Evolutionary conservation across 2,888 invertebrate species (phyloP).

Genomic region (Xestoiulus laeticollis): DNA sequence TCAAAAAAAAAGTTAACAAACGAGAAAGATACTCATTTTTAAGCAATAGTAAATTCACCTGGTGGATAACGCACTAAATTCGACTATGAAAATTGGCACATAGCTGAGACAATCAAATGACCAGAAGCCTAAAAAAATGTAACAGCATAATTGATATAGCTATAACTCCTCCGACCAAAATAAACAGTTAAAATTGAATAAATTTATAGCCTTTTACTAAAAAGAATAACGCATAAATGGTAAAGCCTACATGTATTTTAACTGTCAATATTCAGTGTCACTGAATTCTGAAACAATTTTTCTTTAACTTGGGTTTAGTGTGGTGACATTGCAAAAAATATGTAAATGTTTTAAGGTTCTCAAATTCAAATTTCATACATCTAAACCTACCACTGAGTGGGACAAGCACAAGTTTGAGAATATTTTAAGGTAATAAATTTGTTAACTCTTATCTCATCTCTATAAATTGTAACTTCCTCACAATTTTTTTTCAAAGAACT

Average conservation of each 20-base stretch:
- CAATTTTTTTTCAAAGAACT: background rate
- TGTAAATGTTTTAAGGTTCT: background rate
- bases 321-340: background rate
- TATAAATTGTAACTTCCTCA: background rate
- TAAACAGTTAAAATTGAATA: background rate
- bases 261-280: background rate
- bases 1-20: background rate
- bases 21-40: background rate
- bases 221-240: background rate
- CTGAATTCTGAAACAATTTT: background rate
- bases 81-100: conserved; percentile 4
- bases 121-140: background rate
- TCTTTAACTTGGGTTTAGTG: too few species aligned
- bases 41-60: background rate
- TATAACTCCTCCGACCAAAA: background rate
- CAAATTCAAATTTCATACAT: background rate
- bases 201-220: background rate
- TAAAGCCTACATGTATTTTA: background rate
- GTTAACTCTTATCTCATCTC: background rate
- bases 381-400: background rate
- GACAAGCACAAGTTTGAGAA: too few species aligned
- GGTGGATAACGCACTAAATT: background rate
- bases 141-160: background rate
- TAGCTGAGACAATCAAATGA: background rate
- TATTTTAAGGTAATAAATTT: background rate